Base-by-base conservation (phyloP, 1,140 invertebrate species). In the Caenorhabditis tropicalis region DNA sequence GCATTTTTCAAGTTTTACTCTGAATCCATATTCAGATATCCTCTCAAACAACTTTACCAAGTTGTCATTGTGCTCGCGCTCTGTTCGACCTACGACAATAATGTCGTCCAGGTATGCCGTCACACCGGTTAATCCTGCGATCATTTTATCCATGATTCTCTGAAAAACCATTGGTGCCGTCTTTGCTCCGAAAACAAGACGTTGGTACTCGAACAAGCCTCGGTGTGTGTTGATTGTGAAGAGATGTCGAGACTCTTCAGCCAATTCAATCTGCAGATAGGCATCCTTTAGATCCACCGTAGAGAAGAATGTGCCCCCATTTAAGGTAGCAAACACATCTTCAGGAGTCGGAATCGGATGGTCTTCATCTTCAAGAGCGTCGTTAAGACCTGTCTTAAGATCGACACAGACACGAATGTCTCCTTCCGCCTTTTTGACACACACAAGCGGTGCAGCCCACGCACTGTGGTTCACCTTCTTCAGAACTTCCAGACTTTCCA, bases 141-240 rank as follows among this genome's bases (percentile, higher is more conserved):
- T 70, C 4, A 92, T 85, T 85, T 90, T 84, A 51, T 92, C 91
- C 27, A 93, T 92, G n/a, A 91, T 89, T 82, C 90, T 33, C 86
- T 94, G 92, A 85, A 93, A 94, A 83, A 93, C 91, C 21, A 90
- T 85, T 29, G 93, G 92, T 0, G 92, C 92, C 27, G 90, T 91
- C 82, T 91, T 91, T 6, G 93, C 90, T 19, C 92, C 93, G 90
- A 93, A 93, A 5, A 88, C 90, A 7, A 93, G 70, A 46, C 91
- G 46, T 79, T 86, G 31, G 60, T 86, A 89, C 29, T 79, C 48
- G 51, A 53, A 89, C 29, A 88, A 49, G 4, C 88, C 88, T 33
- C 27, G 4, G 21, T 86, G 87, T 24, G 88, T 89, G 70, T 81
- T 88, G 12, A 88, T 86, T 4, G 53, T 65, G 12, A 31, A 33